A percentile compares a stretch with the other conserved stretches of the same genome.
phyloP scores from a whole-genome alignment of 2,113 vertebrate genomes.

The Otolemur garnettii region DNA sequence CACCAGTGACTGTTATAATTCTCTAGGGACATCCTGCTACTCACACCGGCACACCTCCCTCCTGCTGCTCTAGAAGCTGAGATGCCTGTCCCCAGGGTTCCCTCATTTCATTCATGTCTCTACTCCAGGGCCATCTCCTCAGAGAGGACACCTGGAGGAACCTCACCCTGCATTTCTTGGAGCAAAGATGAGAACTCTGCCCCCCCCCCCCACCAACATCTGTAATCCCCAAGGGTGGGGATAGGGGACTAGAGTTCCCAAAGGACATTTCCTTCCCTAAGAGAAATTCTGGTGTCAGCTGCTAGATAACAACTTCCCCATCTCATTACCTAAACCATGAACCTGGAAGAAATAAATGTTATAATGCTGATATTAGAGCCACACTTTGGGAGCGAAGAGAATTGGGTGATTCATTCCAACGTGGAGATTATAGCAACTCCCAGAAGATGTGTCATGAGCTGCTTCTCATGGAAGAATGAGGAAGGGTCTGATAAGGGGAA shows the following conservation, averaged over 20 bases:
- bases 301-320: constrained; percentile 66
- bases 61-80: not conserved
- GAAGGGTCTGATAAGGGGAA: not conserved
- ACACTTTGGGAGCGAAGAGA: constrained; percentile 18
- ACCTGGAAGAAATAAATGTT: constrained; percentile 68
- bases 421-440: constrained; percentile 35
- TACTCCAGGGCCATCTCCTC: not conserved
- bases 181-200: not conserved
- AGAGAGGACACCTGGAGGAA: not conserved
- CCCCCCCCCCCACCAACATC: not conserved
- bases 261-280: constrained; percentile 47
- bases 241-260: not conserved
- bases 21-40: fast-evolving
- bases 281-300: constrained; percentile 51
- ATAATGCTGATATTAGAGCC: constrained; percentile 25
- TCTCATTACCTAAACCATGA: constrained; percentile 61
- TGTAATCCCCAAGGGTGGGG: not conserved
- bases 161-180: not conserved
- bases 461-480: constrained; percentile 30
- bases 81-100: not conserved
- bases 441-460: constrained; percentile 1
- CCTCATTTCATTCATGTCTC: not conserved
- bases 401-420: constrained; percentile 67
- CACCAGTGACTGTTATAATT: not conserved
- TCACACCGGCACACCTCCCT: not conserved